A percentile compares a stretch with the other conserved stretches of the same genome.
Evolutionary conservation across 2,113 vertebrate genomes (phyloP).

Genomic region (Mormyrus lacerda): DNA sequence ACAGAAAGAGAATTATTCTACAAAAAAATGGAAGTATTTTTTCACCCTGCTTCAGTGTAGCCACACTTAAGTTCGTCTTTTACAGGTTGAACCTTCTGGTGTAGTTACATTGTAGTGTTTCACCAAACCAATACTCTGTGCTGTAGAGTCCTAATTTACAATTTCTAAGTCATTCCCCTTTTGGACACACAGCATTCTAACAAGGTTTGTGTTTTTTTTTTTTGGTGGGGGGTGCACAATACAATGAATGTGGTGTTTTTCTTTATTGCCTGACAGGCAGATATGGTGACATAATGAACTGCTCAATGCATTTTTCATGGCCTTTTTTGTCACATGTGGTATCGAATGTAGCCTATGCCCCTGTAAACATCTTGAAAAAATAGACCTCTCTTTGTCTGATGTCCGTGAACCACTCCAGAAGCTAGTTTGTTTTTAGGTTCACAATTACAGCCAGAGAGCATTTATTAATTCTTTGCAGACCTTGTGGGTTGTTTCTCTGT

Average conservation of each 20-base stretch:
- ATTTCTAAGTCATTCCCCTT: background rate
- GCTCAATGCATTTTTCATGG: background rate
- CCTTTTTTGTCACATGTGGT: background rate
- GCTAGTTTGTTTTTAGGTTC: background rate
- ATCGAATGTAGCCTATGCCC: background rate
- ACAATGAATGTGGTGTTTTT: background rate
- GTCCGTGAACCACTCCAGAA: background rate
- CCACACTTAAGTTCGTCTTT: background rate
- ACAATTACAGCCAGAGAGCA: background rate
- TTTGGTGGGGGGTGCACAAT: background rate
- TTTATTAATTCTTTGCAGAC: background rate
- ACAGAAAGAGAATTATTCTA: background rate
- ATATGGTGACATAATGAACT: background rate
- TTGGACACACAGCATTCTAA: background rate
- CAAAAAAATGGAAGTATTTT: background rate
- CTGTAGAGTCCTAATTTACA: background rate
- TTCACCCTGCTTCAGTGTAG: background rate
- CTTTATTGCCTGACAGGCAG: background rate
- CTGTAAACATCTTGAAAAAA: background rate
- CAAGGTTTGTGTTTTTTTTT: background rate
- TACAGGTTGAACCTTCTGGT: background rate
- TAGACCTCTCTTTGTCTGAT: background rate
- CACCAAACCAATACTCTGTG: background rate
- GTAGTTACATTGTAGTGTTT: background rate
- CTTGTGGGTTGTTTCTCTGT: background rate